Base-by-base conservation (phyloP, 1,140 invertebrate genomes). In the Odontomachus brunneus region DNA sequence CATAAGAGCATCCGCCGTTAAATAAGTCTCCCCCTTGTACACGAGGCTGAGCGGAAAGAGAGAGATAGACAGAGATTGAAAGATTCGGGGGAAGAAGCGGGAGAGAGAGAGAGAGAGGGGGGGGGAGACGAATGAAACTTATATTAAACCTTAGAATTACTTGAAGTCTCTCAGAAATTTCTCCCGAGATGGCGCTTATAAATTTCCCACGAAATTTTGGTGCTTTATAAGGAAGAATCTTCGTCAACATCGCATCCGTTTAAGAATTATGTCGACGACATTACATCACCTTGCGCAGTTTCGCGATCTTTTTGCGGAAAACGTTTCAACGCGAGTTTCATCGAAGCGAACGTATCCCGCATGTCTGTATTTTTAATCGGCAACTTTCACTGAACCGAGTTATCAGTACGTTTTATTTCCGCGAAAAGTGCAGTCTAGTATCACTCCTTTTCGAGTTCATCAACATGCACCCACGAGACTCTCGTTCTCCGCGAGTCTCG, bases 1-100 rank as follows among this genome's bases (percentile, higher is more conserved):
- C 73, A 62, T 84, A 87, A 87, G 83, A 75, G 74, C 84, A 57
- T 57, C 53, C 67, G 57, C 74, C 49, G 66, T 87, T 87, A 71
- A 84, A 87, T 73, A 87, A 76, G 71, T 55, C 53, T 74, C 55
- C 44, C 57, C 48, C 78, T 55, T 74, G 65, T 73, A 51, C 49
- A 65, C 49, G 75, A 38, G 48, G 7, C 7, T 22, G 69, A 24
- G 53, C 29, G 29, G 29, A 33, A 33, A 55, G 3, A 3, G 19
- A 17, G 72, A 19, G 49, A 5, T 17, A n/a, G 48, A 17, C 5
- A 19, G 51, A 22, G 3, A 59, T 0, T 3, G 19, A 17, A 33
- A 12, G 49, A 17, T 15, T n/a, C 4, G 12, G 26, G 4, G 17
- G 22, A 33, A 5, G 5, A 5, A 55, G 3, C 1, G 19, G 17